Evolutionary conservation across 2,113 vertebrate species (phyloP).

Genomic region (Pristiophorus japonicus): DNA sequence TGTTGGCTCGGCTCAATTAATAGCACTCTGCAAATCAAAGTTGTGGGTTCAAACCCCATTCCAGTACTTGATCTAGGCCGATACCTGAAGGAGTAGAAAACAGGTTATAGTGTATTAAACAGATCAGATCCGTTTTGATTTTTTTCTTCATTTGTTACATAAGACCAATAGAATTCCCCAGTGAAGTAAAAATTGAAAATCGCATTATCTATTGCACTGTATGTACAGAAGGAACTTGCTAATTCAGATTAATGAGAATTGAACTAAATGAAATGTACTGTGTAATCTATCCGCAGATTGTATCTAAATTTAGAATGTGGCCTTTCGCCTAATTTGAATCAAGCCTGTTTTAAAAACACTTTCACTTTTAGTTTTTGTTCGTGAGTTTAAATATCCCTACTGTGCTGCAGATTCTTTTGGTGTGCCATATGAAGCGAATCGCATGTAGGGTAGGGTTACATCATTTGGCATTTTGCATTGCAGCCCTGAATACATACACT

Average conservation of each 20-base stretch:
- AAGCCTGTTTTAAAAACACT: background rate
- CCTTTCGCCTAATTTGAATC: slow-evolving; percentile 29
- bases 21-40: background rate
- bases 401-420: background rate
- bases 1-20: background rate
- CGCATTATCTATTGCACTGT: background rate
- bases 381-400: background rate
- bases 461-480: background rate
- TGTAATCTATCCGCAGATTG: slow-evolving; percentile 13
- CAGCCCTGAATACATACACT: background rate
- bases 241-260: slow-evolving; percentile 32
- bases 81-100: background rate
- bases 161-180: background rate
- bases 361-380: background rate
- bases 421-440: background rate
- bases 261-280: slow-evolving; percentile 19
- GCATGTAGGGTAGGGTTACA: background rate
- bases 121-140: background rate
- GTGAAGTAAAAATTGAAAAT: slow-evolving; percentile 16
- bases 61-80: background rate
- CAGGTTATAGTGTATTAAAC: no score
- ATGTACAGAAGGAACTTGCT: slow-evolving; percentile 20
- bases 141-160: background rate
- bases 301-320: slow-evolving; percentile 23
- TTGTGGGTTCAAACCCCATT: background rate